Conservation (phyloP, 1,140 invertebrate genomes). For the Drosophila insularis region DNA sequence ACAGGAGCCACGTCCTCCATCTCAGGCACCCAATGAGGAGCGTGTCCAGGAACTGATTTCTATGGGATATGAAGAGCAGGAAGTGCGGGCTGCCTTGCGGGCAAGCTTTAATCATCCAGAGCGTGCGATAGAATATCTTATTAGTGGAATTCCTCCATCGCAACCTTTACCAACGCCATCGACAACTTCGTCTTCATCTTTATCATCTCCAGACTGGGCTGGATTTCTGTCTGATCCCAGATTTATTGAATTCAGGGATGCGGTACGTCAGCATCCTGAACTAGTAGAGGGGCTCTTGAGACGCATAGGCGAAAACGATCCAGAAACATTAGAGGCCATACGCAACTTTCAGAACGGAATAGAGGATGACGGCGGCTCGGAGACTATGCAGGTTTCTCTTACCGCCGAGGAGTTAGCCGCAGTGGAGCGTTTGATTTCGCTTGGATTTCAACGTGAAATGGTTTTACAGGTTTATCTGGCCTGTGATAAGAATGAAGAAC, state of each 20-base stretch:
- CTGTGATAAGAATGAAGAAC: constrained; percentile 71
- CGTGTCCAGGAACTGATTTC: constrained; percentile 52
- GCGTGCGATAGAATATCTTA: constrained; percentile 71
- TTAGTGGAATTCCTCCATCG: constrained; percentile 52
- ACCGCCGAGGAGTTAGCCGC: constrained; percentile 52
- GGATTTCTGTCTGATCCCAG: constrained; percentile 39
- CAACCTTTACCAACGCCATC: not conserved
- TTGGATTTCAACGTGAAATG: constrained; percentile 59
- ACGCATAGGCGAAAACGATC: constrained; percentile 50
- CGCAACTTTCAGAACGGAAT: constrained; percentile 48
- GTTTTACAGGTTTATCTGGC: constrained; percentile 67
- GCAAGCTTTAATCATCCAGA: constrained; percentile 80
- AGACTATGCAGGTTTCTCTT: constrained; percentile 1
- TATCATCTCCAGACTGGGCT: constrained; percentile 11
- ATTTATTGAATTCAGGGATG: constrained; percentile 47
- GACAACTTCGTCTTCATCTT: not conserved
- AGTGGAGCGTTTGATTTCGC: constrained; percentile 57
- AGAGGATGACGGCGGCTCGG: not conserved
- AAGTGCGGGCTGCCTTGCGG: constrained; percentile 63
- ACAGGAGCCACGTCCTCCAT: constrained; percentile 9
- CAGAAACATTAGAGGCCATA: constrained; percentile 44
- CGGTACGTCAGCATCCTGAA: constrained; percentile 58
- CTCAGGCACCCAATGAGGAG: constrained; percentile 40
- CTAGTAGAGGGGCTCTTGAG: constrained; percentile 42
- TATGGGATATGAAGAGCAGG: constrained; percentile 68